These are phyloP conservation scores for Austrolebias charrua DNA, from an alignment of 2,797 vertebrate species.

Conservation along the genomic window DNA sequence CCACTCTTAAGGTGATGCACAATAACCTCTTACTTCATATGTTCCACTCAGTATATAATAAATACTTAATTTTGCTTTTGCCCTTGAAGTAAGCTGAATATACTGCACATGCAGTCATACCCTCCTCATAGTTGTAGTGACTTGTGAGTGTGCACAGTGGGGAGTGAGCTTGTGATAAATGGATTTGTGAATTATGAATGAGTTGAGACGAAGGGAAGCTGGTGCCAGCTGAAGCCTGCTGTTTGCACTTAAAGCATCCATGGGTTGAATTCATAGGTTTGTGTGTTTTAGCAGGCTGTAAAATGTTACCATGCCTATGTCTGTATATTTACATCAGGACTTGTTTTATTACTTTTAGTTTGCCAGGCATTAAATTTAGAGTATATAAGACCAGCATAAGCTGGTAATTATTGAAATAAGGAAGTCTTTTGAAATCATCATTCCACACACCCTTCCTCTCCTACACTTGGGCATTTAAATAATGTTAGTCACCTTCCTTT, in stretches of 20 bases:
- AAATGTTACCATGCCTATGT: constrained; percentile 8
- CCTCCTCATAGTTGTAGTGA: constrained; percentile 30
- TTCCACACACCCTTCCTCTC: constrained; percentile 13
- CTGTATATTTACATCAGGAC: constrained; percentile 14
- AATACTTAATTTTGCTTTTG: constrained; percentile 30
- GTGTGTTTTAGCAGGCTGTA: background rate
- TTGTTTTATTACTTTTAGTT: constrained; percentile 22
- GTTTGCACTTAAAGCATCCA: constrained; percentile 23
- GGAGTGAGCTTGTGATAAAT: constrained; percentile 65
- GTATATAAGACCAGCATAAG: too few species aligned
- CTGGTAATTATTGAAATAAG: background rate
- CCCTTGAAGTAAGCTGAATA: constrained; percentile 14
- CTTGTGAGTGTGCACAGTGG: constrained; percentile 50
- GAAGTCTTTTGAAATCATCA: constrained; percentile 21
- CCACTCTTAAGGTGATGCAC: constrained; percentile 36
- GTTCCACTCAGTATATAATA: constrained; percentile 7
- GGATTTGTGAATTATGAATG: constrained; percentile 75
- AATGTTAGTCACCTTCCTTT: constrained; percentile 4
- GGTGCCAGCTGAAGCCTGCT: constrained; percentile 38
- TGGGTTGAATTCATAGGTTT: constrained; percentile 4
- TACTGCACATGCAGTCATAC: constrained; percentile 34
- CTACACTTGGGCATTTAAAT: constrained; percentile 1
- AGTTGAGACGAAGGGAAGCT: constrained; percentile 51
- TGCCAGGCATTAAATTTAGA: background rate
- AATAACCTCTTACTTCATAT: constrained; percentile 14